phyloP scores from a whole-genome alignment of 30 jellyfish, hydroid and myxozoan genomes.

The Catostylus mosaicus region DNA sequence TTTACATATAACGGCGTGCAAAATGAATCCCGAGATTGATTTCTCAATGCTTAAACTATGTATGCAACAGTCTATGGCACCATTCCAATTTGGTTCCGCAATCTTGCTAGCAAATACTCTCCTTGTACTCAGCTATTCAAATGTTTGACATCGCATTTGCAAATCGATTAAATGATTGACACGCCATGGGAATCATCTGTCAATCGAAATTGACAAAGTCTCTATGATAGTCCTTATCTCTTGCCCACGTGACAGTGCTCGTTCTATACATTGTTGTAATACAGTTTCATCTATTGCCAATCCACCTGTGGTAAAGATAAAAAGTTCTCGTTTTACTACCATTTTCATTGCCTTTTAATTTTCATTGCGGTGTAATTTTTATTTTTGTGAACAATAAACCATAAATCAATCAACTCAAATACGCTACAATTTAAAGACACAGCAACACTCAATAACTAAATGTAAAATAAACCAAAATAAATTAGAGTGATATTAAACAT shows the following conservation, averaged over 20 bases:
- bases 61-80: no score
- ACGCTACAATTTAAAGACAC: background rate
- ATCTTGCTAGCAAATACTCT: no score
- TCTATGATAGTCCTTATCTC: constrained; percentile 50
- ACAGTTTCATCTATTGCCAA: constrained; percentile 56
- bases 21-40: no score
- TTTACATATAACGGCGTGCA: no score
- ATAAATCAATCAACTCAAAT: background rate
- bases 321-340: background rate
- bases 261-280: constrained; percentile 56
- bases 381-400: background rate
- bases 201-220: constrained; percentile 49
- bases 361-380: background rate
- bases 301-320: constrained; percentile 58
- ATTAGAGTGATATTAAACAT: no score
- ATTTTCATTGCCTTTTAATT: background rate
- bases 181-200: constrained; percentile 19
- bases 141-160: background rate
- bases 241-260: constrained; percentile 69
- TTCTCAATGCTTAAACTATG: no score
- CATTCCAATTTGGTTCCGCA: no score
- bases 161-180: background rate
- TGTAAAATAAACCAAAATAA: background rate
- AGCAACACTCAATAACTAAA: background rate
- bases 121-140: no score